Evolutionary conservation across 2,113 vertebrate genomes (phyloP).

Genomic region (Phycodurus eques): DNA sequence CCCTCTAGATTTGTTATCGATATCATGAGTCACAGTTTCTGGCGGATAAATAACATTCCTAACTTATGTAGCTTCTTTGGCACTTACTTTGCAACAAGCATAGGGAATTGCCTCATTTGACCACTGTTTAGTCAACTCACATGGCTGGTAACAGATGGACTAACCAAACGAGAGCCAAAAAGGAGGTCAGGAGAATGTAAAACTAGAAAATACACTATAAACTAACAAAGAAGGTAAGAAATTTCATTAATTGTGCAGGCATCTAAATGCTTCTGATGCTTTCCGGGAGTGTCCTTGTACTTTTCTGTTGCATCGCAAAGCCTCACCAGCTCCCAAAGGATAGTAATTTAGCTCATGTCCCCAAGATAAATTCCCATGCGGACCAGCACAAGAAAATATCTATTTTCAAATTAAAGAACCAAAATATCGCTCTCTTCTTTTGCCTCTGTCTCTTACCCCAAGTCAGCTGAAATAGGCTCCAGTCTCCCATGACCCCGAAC

Average conservation of each 20-base stretch:
- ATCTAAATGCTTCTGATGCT: constrained; percentile 44
- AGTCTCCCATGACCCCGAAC: neutral
- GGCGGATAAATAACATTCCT: neutral
- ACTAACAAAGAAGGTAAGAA: constrained; percentile 15
- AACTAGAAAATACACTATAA: constrained; percentile 8
- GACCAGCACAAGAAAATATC: constrained; percentile 17
- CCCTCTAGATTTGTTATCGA: neutral
- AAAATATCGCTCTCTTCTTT: neutral
- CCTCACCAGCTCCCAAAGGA: constrained; percentile 10
- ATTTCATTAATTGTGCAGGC: constrained; percentile 19
- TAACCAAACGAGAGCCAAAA: neutral
- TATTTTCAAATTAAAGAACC: constrained; percentile 13
- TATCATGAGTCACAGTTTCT: neutral
- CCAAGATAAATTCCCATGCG: constrained; percentile 33
- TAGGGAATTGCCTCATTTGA: neutral
- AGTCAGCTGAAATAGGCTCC: neutral
- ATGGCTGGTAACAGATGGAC: neutral
- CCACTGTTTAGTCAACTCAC: neutral
- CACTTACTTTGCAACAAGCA: neutral
- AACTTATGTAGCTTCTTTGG: too few species aligned
- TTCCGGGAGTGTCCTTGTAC: constrained; percentile 25
- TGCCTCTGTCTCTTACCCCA: neutral
- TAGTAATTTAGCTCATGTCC: constrained; percentile 24
- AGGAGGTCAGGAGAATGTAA: neutral
- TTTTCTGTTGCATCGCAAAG: constrained; percentile 13